Conservation (phyloP, 2,113 vertebrate genomes). For the Leptodactylus fuscus region DNA sequence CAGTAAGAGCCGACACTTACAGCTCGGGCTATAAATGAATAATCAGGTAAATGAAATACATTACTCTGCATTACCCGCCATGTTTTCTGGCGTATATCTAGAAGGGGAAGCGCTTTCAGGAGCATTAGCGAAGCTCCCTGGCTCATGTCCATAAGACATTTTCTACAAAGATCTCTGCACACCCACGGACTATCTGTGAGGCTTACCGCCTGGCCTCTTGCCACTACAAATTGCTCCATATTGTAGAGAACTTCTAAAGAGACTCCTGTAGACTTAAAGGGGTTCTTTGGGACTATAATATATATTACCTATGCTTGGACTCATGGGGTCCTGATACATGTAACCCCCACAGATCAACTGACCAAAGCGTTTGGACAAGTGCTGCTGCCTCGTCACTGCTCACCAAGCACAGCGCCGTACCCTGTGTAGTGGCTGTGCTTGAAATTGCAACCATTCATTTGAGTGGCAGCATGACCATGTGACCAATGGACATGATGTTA, state of each 20-base stretch:
- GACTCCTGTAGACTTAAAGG: no score
- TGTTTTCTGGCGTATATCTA: not conserved
- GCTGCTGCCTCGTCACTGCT: no score
- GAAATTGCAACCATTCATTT: no score
- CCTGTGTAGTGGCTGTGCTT: no score
- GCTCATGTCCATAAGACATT: not conserved
- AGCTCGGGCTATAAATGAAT: not conserved
- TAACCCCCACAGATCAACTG: no score
- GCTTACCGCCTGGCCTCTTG: not conserved
- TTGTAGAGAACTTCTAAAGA: not conserved
- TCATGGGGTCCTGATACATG: no score
- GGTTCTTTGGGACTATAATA: no score
- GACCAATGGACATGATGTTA: no score
- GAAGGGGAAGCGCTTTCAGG: not conserved
- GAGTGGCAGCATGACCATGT: no score
- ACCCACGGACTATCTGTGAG: not conserved
- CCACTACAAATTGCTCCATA: not conserved
- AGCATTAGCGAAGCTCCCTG: not conserved
- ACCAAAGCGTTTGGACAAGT: no score
- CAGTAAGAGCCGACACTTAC: not conserved
- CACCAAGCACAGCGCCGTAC: no score
- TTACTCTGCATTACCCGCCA: not conserved
- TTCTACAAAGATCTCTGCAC: not conserved
- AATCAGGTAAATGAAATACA: not conserved
- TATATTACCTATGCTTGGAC: no score